Base-by-base conservation (phyloP, 53 echinoderm and acorn worm species). In the Echinometra lucunter region DNA sequence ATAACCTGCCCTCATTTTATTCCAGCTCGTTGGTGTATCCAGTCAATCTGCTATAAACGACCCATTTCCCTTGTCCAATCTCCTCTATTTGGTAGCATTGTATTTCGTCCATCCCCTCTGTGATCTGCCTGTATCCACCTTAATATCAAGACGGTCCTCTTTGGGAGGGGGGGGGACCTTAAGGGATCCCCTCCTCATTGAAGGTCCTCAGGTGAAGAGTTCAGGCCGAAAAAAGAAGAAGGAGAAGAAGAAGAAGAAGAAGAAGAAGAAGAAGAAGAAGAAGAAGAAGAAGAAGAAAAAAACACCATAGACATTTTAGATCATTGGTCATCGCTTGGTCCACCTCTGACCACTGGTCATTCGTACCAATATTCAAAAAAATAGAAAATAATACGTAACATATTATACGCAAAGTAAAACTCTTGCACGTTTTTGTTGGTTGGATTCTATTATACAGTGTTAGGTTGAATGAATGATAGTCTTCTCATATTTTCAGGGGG, bases 1-100 rank as follows among this genome's bases (percentile, higher is more conserved):
- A 42, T 78, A 35, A 42, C 78, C 78, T 42, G 23, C 38, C 78
- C 78, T 42, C 42, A 0, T 35, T 4, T 40, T 38, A 3, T 78
- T 19, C 35, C 19, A 1, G 69, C 0, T 10, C 30, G 1, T 32
- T 19, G 63, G 3, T 28, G 69, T 69, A 69, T 69, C 69, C 38
- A 4, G 16, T 78, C 78, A 78, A 78, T 78, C 78, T 42, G 4
- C 78, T 78, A 78, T 78, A 42, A 78, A 19, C 8, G 78, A 78
- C 78, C 78, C 78, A 78, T 78, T 42, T 78, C 78, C 78, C 42
- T 78, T 78, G 38, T 78, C 78, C 13, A 78, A 78, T 78, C 78
- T 38, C 42, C 78, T 78, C 42, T 35, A 78, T 38, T 40, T 78
- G 42, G 78, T 78, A 40, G 38, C 78, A 42, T 42, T 78, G 38